Evolutionary conservation across 92 coral and sea anemone species (phyloP), one percentile per base, ranked within the genome.

Genomic region (Chrysogorgia sp.): DNA sequence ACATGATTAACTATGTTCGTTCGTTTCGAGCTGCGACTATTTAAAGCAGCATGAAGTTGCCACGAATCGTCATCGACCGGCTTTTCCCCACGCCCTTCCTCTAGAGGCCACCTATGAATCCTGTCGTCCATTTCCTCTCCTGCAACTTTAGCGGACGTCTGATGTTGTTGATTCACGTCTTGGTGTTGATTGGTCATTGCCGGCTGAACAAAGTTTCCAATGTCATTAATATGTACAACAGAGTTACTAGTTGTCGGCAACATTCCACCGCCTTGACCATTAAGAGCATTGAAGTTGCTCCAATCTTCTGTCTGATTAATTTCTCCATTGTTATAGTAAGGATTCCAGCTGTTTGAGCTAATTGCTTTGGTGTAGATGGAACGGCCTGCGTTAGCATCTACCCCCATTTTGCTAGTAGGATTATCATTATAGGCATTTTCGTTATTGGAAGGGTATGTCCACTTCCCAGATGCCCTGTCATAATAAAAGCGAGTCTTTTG

Each of bases 31-130:
- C 15, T 2, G 53, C 15, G 7, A 47, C 53, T 15, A 15, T 7
- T 7, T 47, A n/a, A 47, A 5, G 5, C 43, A 37, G 43, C 5
- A 37, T 37, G 6, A 37, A 4, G 43, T 15, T 7, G 10, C 17
- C 31, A 14, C 23, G 63, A 57, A 3, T 3, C 1, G 9, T 23
- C 12, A 23, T 23, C 10, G 3, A 57, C 63, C 30, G 30, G 23
- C 31, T 14, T 8, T 23, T 72, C 79, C 34, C 14, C 65, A 24
- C 7, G 48, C 25, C 50, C 29, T 26, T 72, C 64, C 14, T 72
- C 79, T 41, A 53, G 35, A 2, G 78, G 78, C 78, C 78, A 71
- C 34, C 78, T 71, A 23, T 71, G 78, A 40, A 71, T 52, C 30
- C 25, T 52, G 0, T 52, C 33, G 29, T 72, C 65, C 20, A 0